phyloP scores from a whole-genome alignment of 2,797 vertebrate genomes.

The Galagoides demidoff region DNA sequence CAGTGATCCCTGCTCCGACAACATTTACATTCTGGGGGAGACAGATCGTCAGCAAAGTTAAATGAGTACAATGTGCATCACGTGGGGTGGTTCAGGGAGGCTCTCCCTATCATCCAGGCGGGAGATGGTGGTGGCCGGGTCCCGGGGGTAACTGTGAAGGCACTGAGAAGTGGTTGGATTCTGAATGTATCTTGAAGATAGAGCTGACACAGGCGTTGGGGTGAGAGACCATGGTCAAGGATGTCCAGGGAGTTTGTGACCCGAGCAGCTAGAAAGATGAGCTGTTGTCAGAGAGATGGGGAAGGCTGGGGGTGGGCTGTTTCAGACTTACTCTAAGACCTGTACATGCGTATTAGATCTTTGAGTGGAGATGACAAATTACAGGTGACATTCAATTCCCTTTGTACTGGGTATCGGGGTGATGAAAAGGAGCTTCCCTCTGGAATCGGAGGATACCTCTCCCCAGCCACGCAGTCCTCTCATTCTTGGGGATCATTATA shows the following conservation, averaged over 20 bases:
- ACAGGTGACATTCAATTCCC: neutral
- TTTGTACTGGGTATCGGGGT: rapidly evolving
- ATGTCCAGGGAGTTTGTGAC: rapidly evolving
- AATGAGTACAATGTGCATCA: neutral
- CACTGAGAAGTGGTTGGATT: neutral
- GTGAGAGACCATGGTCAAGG: neutral
- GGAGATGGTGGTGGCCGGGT: rapidly evolving
- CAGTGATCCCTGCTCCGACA: neutral
- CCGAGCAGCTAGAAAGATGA: neutral
- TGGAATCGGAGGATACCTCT: neutral
- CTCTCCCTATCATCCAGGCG: neutral
- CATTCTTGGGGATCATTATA: neutral
- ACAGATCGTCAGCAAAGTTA: neutral
- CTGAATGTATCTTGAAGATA: neutral
- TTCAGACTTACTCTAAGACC: neutral
- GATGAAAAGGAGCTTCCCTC: neutral
- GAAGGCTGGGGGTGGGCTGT: neutral
- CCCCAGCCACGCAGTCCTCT: neutral
- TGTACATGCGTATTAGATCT: neutral
- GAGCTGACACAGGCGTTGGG: no score
- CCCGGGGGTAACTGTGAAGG: neutral
- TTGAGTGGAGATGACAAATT: rapidly evolving
- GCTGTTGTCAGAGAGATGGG: neutral
- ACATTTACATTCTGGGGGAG: neutral
- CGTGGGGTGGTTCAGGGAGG: rapidly evolving